phyloP scores from a whole-genome alignment of 1,140 invertebrate genomes.

The Rhagoletis zephyria region DNA sequence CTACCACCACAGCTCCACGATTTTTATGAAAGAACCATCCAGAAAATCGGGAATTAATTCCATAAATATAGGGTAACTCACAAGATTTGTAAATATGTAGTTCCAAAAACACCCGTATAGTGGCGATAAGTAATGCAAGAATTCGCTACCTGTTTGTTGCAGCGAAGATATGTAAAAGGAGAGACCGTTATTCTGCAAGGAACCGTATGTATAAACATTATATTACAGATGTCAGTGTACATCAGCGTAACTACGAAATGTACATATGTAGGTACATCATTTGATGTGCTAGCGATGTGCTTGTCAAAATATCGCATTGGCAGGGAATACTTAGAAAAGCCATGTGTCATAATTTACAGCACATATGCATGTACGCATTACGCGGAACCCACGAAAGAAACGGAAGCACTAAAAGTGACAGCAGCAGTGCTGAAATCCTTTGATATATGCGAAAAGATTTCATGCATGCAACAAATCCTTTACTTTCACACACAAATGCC shows the following conservation, averaged over 20 bases:
- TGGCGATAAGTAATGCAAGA: too few relatives aligned
- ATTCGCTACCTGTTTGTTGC: too few relatives aligned
- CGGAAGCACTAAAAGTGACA: slow-evolving; percentile 34
- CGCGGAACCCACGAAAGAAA: neutral
- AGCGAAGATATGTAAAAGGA: too few relatives aligned
- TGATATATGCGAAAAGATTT: slow-evolving; percentile 46
- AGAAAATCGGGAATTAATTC: too few relatives aligned
- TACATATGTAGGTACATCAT: neutral
- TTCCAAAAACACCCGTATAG: too few relatives aligned
- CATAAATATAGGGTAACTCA: too few relatives aligned
- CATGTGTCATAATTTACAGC: slow-evolving; percentile 11
- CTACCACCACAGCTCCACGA: too few relatives aligned
- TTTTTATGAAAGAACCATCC: too few relatives aligned
- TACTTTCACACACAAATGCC: slow-evolving; percentile 22
- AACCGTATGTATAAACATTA: too few relatives aligned
- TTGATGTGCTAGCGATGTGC: neutral
- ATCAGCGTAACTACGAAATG: neutral
- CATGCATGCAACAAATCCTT: slow-evolving; percentile 51
- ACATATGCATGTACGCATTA: neutral
- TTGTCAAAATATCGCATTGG: slow-evolving; percentile 31
- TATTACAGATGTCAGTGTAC: neutral
- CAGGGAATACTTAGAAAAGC: neutral
- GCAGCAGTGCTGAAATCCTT: slow-evolving; percentile 32
- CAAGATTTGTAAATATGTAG: too few relatives aligned
- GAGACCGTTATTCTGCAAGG: too few relatives aligned